Base-by-base conservation (phyloP, 2,113 vertebrate species). In the Turnix velox region DNA sequence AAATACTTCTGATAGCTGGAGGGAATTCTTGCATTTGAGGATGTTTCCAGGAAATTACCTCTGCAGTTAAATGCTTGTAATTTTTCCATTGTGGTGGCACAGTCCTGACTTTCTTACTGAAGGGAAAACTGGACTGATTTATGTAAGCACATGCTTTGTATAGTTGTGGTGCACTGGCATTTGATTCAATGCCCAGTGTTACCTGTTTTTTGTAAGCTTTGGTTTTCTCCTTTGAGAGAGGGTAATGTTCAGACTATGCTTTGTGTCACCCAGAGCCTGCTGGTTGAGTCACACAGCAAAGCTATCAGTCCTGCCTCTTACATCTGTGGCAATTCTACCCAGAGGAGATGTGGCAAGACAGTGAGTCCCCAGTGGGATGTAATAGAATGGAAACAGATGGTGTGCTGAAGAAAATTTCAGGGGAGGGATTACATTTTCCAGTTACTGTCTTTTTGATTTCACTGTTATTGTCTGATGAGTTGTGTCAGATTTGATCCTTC, bases 381-480 rank as follows among this genome's bases (percentile, higher is more conserved):
- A 80, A 90, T 66, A 80, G 94, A 89, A 90, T 88, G 87, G 90
- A 95, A 95, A 90, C 94, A 96, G 94, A 95, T 95, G 92, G 92
- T 67, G 83, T 94, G 90, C 92, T 88, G 92, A 90, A 71, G 92
- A 71, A 94, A 72, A 93, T 93, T 95, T 95, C 90, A 96, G 88
- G 83, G 88, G 92, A 96, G 94, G 94, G 92, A 94, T 94, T 96
- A 81, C 90, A 83, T 96, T 96, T 95, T 95, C 85, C 90, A 81
- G 79, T 94, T 93, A 93, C 90, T 95, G 94, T 96, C 94, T 93
- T 90, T 93, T 94, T 96, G 94, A 96, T 96, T 96, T 95, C 90
- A 45, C 75, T 95, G 83, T 92, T 96, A 86, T 81, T 94, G 79
- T 95, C 94, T 96, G 94, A 96, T 95, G 92, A 95, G 94, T 95